Evolutionary conservation across 2,888 invertebrate genomes (phyloP), one percentile per base, ranked within the genome.

Genomic region (Ischnus inquisitorius): DNA sequence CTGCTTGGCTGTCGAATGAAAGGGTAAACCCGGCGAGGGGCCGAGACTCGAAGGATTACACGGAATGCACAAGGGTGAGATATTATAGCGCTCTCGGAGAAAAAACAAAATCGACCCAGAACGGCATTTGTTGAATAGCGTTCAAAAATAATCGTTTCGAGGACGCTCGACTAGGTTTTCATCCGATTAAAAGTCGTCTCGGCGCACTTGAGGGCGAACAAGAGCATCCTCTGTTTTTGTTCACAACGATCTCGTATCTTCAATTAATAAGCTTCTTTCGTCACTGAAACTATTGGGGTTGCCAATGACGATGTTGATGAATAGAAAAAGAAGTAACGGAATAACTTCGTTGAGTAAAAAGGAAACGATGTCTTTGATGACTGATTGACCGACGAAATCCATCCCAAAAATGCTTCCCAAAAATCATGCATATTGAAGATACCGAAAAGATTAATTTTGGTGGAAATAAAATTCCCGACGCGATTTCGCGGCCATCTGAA

Each of bases 1-100:
- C 54, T 68, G 72, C 77, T 62, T n/a, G 62, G 68, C 41, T 77
- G 76, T 68, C 72, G 51, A 72, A 72, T 72, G 67, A 80, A 80
- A 80, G 67, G 65, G 25, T n/a, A 41, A 67, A 75, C 34, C 16
- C 64, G 25, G 60, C 51, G 84, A 68, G 68, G 71, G 67, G 78
- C 5, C 8, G 78, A 67, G 78, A n/a, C 69, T 14, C 62, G 72
- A 84, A 86, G 57, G 68, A 71, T 74, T 60, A 60, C 34, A 51
- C 60, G 43, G 46, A 16, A 79, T 77, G 64, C 60, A 67, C 46
- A 64, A 16, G 64, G 51, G 34, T 46, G 48, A 77, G 41, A 77
- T 78, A 43, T 62, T 75, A 62, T 22, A 54, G n/a, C 62, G 41
- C 22, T 16, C 72, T 16, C 28, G 16, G 46, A 41, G 46, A 57